Conservation (phyloP, 1,140 invertebrate genomes). For the Melipona quadrifasciata region DNA sequence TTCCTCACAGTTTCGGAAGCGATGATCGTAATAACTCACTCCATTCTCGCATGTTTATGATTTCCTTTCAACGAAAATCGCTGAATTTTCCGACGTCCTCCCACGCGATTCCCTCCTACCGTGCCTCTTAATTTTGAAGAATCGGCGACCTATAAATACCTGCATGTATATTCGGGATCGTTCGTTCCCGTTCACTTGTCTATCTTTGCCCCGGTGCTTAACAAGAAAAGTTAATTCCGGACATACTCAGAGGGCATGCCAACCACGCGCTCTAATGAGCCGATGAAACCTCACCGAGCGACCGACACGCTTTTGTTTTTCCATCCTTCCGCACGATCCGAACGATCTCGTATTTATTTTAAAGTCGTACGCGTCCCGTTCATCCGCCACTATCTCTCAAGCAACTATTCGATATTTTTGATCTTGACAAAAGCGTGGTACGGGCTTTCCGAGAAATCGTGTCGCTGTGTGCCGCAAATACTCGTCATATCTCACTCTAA, state of each 20-base stretch:
- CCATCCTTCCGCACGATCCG: neutral
- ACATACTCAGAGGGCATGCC: slow-evolving; percentile 35
- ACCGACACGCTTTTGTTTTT: neutral
- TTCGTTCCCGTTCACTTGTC: slow-evolving; percentile 22
- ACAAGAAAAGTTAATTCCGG: slow-evolving; percentile 49
- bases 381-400: neutral
- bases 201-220: slow-evolving; percentile 1
- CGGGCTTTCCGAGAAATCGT: neutral
- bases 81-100: neutral
- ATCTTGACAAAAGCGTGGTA: neutral
- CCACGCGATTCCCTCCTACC: neutral
- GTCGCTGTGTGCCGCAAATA: no score
- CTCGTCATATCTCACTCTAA: no score
- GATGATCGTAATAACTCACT: neutral
- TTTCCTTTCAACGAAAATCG: slow-evolving; percentile 18
- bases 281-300: slow-evolving; percentile 38
- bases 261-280: slow-evolving; percentile 41
- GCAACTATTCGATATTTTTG: neutral
- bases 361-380: neutral
- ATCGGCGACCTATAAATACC: slow-evolving; percentile 41
- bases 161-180: neutral
- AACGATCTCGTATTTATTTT: neutral
- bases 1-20: neutral
- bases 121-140: slow-evolving; percentile 15
- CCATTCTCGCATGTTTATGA: neutral